Conservation (phyloP, 2,888 invertebrate species). For the Morpho deidamia region DNA sequence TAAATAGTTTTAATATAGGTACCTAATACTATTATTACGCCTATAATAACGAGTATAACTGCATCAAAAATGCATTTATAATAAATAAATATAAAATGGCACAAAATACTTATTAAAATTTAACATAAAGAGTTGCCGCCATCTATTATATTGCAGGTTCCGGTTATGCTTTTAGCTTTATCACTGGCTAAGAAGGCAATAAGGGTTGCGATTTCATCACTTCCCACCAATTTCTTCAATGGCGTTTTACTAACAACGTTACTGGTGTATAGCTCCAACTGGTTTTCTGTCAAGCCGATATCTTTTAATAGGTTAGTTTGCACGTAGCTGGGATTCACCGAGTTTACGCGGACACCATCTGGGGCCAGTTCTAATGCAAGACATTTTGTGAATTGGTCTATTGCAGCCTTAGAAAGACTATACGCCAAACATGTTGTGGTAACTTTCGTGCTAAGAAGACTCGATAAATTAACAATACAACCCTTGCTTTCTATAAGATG, state of each 20-base stretch:
- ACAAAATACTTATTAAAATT: neutral
- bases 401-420: conserved; percentile 92
- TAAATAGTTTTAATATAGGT: too few relatives aligned
- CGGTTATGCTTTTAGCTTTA: conserved; percentile 92
- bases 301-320: conserved; percentile 90
- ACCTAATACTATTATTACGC: too few relatives aligned
- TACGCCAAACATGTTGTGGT: conserved; percentile 89
- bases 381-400: conserved; percentile 96
- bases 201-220: conserved; percentile 90
- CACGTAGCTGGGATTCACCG: conserved; percentile 96
- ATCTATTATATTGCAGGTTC: conserved; percentile 73
- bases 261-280: conserved; percentile 86
- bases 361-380: conserved; percentile 89
- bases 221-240: conserved; percentile 87
- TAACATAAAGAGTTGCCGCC: conserved; percentile 36
- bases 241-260: conserved; percentile 86
- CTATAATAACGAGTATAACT: too few relatives aligned
- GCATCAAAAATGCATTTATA: too few relatives aligned
- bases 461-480: conserved; percentile 94
- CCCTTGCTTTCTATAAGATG: conserved; percentile 88
- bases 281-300: conserved; percentile 76
- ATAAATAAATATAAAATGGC: too few relatives aligned
- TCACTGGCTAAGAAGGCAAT: conserved; percentile 94
- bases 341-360: conserved; percentile 90
- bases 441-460: conserved; percentile 85